A percentile compares a stretch with the other conserved stretches of the same genome.
phyloP scores from a whole-genome alignment of 2,113 vertebrate species.

The Rhinichthys klamathensis region DNA sequence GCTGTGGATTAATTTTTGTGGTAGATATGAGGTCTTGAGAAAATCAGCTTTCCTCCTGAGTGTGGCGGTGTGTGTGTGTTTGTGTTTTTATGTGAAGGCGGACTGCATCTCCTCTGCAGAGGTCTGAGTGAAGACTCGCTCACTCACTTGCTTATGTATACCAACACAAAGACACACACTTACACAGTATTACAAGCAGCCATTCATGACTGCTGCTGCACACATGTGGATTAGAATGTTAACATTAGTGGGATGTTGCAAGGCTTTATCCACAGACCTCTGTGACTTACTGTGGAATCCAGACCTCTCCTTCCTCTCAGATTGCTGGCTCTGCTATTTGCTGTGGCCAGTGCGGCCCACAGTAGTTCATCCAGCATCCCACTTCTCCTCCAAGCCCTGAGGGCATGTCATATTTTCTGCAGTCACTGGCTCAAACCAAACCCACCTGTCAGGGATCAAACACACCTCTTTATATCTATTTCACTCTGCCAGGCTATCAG shows the following conservation, averaged over 20 bases:
- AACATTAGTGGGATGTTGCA: constrained; percentile 1
- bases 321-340: neutral
- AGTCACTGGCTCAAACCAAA: constrained; percentile 13
- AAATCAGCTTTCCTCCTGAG: constrained; percentile 37
- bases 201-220: constrained; percentile 1
- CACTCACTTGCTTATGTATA: neutral
- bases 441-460: constrained; percentile 23
- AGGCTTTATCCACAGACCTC: constrained; percentile 14
- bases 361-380: constrained; percentile 23
- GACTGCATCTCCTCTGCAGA: constrained; percentile 10
- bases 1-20: constrained; percentile 42
- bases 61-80: constrained; percentile 16
- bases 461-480: neutral
- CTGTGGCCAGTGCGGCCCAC: neutral
- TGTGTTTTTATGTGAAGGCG: constrained; percentile 24
- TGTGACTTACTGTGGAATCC: neutral
- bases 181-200: constrained; percentile 8
- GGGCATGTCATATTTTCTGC: constrained; percentile 32
- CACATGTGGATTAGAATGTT: constrained; percentile 25
- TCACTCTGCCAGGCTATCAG: neutral
- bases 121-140: constrained; percentile 4
- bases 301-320: neutral
- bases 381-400: constrained; percentile 19
- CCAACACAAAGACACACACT: neutral
- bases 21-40: constrained; percentile 32